Percentiles rank a stretch among this genome's conserved stretches.
Evolutionary conservation across 2,797 vertebrate genomes (phyloP).

Genomic region (Chromis chromis): DNA sequence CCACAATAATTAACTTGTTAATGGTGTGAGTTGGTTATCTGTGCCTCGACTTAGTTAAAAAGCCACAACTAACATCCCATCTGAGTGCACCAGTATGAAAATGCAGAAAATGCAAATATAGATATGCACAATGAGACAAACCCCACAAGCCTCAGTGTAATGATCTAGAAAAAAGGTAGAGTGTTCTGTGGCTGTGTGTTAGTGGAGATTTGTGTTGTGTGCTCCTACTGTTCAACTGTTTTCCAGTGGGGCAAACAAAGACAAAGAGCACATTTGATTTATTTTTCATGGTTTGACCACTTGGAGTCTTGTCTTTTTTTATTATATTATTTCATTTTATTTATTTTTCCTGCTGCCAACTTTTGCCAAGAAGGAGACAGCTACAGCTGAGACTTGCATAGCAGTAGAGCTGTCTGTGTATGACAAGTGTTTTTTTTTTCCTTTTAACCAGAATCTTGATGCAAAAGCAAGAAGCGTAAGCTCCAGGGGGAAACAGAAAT

Average conservation of each 20-base stretch:
- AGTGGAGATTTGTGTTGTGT: constrained; percentile 1
- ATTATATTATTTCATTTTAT: too few relatives aligned
- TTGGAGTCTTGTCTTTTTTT: neutral
- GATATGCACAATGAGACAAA: too few relatives aligned
- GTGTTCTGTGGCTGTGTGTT: neutral
- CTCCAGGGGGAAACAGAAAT: too few relatives aligned
- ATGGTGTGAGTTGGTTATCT: constrained; percentile 60
- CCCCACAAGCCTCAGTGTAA: constrained; percentile 47
- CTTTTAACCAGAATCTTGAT: neutral
- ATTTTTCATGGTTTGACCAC: constrained; percentile 20
- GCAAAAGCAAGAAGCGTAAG: too few relatives aligned
- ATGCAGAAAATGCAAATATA: too few relatives aligned
- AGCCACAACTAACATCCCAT: constrained; percentile 41
- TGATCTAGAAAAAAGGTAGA: constrained; percentile 41
- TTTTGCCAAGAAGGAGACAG: neutral
- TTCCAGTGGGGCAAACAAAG: neutral
- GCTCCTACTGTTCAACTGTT: constrained; percentile 11
- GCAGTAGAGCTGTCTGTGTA: too few relatives aligned
- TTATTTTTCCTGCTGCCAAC: too few relatives aligned
- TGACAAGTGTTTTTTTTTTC: neutral
- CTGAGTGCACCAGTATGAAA: constrained; percentile 49
- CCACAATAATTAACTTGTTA: constrained; percentile 72
- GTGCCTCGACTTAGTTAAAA: constrained; percentile 32
- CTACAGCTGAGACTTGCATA: neutral
- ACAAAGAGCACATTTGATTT: constrained; percentile 36